These are phyloP conservation scores for Drosophila anomalata DNA, from an alignment of 2,888 invertebrate species.

Conservation along the genomic window DNA sequence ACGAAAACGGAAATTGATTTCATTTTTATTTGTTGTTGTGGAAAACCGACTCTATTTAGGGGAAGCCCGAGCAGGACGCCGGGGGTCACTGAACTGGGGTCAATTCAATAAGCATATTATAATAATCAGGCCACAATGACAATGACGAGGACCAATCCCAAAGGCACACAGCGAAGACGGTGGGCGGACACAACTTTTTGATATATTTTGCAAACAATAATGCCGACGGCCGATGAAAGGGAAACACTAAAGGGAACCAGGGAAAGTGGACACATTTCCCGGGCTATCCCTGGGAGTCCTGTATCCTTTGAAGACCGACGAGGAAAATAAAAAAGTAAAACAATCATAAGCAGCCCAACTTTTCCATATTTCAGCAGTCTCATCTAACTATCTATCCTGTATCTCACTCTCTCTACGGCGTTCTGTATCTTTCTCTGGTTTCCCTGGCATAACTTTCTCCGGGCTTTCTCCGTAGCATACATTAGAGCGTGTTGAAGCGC, in stretches of 20 bases:
- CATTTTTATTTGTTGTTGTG: slow-evolving; percentile 67
- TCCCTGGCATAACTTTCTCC: slow-evolving; percentile 9
- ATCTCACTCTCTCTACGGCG: background rate
- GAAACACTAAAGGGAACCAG: slow-evolving; percentile 48
- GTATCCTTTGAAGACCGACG: slow-evolving; percentile 40
- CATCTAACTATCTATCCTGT: slow-evolving; percentile 24
- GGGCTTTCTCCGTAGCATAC: slow-evolving; percentile 71
- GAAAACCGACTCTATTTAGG: slow-evolving; percentile 57
- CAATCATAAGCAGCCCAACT: slow-evolving; percentile 72
- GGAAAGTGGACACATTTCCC: slow-evolving; percentile 23
- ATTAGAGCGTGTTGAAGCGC: slow-evolving; percentile 77
- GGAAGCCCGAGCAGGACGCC: slow-evolving; percentile 17
- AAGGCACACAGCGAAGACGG: slow-evolving; percentile 49
- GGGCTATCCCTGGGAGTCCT: slow-evolving; percentile 9
- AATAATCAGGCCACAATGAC: slow-evolving; percentile 65
- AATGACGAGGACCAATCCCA: slow-evolving; percentile 66
- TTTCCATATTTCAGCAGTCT: slow-evolving; percentile 43
- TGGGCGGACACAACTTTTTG: slow-evolving; percentile 65
- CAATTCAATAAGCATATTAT: slow-evolving; percentile 71
- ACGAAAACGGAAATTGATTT: slow-evolving; percentile 71
- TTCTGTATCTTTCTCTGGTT: background rate
- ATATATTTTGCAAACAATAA: slow-evolving; percentile 76
- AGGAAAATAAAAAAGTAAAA: slow-evolving; percentile 59
- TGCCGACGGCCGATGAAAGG: slow-evolving; percentile 71
- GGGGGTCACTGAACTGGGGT: slow-evolving; percentile 58